Evolutionary conservation across 2,113 vertebrate genomes (phyloP), one percentile per base, ranked within the genome.

Genomic region (Hiodon alosoides): DNA sequence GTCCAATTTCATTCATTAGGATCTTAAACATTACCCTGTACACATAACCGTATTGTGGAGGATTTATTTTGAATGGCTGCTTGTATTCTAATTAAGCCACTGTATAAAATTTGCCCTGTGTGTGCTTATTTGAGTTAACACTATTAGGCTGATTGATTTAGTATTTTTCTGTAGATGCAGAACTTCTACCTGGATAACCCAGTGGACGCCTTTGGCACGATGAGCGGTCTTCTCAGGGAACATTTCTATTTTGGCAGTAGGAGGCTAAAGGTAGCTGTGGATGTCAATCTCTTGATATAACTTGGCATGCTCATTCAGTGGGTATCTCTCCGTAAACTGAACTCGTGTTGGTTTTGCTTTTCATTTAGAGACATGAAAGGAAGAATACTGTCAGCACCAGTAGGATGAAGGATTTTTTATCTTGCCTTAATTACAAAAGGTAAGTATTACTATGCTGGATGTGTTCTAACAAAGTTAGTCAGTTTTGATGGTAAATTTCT

Each of bases 151-250:
- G 2, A 11, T 58, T 48, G 10, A 55, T 75, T 52, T 75, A 3
- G 4, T 69, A 3, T 13, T 50, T 52, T 55, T 55, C 67, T 71
- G 3, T 55, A 96, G 94, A 89, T 96, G 86, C 81, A 89, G 79
- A 86, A 84, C 78, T 93, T 93, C 80, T 90, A 88, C 83, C 68
- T 82, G 76, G 87, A 93, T 77, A 85, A 94, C 14, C 79, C 71
- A 4, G 83, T 86, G 16, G 88, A 94, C 2, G 90, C 92, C 9
- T 95, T 94, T 13, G 78, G 85, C 0, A 85, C 90, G 17, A 90
- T 92, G 82, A 84, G 86, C 2, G 81, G 70, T 9, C 68, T 93
- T 52, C 87, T 95, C 52, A 82, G 85, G 3, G 85, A 88, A 58
- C 74, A 90, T 68, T 90, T 93, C 75, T 61, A 76, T 70, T 85